These are phyloP conservation scores for Scrobipalpa costella DNA, from an alignment of 2,888 invertebrate species.

Conservation along the genomic window DNA sequence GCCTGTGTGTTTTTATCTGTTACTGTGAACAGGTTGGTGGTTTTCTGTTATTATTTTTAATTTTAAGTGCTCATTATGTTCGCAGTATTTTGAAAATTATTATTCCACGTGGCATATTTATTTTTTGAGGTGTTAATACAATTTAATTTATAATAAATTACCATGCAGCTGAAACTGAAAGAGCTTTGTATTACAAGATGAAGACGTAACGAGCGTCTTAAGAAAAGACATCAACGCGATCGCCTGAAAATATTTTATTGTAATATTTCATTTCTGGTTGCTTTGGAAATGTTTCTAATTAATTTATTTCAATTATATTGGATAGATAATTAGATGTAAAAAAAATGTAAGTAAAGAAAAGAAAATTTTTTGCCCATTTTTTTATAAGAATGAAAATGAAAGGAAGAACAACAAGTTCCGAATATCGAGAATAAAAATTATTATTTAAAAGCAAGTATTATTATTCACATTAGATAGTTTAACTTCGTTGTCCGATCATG, in stretches of 20 bases:
- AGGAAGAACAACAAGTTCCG: too few relatives aligned
- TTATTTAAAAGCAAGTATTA: not conserved
- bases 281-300: not conserved
- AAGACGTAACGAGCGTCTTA: conserved; percentile 34
- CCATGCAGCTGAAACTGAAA: not conserved
- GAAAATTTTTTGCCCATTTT: too few relatives aligned
- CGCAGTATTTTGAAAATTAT: not conserved
- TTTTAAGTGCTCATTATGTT: not conserved
- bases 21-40: conserved; percentile 57
- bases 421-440: too few relatives aligned
- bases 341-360: not conserved
- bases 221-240: conserved; percentile 71
- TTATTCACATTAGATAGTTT: not conserved
- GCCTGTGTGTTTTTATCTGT: conserved; percentile 53
- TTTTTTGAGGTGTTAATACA: not conserved
- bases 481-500: not conserved
- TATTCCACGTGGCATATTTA: not conserved
- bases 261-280: not conserved
- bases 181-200: not conserved
- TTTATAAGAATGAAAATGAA: too few relatives aligned
- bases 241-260: not conserved
- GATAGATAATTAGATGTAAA: not conserved
- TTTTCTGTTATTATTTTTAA: conserved; percentile 33
- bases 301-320: not conserved
- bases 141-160: not conserved